phyloP scores from a whole-genome alignment of 1,140 invertebrate genomes.

The Halyomorpha halys region DNA sequence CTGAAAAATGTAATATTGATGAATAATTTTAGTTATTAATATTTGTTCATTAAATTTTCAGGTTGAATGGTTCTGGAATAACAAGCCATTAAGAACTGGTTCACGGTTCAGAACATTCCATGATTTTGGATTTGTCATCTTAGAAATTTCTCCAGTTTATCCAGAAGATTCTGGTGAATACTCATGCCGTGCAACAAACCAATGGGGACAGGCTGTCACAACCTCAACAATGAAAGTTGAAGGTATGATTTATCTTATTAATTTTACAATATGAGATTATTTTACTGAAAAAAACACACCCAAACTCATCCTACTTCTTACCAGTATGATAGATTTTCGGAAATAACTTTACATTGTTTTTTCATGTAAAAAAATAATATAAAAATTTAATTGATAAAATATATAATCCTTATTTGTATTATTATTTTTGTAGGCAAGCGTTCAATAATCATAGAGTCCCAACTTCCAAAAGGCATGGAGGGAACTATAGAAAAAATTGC shows the following conservation, averaged over 20 bases:
- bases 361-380: background rate
- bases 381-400: background rate
- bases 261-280: too few relatives aligned
- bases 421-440: slow-evolving; percentile 48
- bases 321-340: too few relatives aligned
- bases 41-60: slow-evolving; percentile 29
- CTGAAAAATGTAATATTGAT: too few relatives aligned
- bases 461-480: slow-evolving; percentile 85
- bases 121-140: slow-evolving; percentile 88
- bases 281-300: too few relatives aligned
- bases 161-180: slow-evolving; percentile 91
- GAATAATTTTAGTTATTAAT: too few relatives aligned
- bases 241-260: slow-evolving; percentile 43
- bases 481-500: slow-evolving; percentile 87
- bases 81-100: slow-evolving; percentile 75
- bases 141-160: slow-evolving; percentile 90
- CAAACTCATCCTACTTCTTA: too few relatives aligned
- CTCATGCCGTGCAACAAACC: slow-evolving; percentile 78
- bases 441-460: slow-evolving; percentile 83
- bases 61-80: slow-evolving; percentile 94
- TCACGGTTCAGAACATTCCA: slow-evolving; percentile 88
- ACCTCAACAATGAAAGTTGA: slow-evolving; percentile 82
- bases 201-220: slow-evolving; percentile 88
- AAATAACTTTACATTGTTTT: background rate
- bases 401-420: background rate